Base-by-base conservation (phyloP, 92 coral and sea anemone species). In the Bergia puertoricense region DNA sequence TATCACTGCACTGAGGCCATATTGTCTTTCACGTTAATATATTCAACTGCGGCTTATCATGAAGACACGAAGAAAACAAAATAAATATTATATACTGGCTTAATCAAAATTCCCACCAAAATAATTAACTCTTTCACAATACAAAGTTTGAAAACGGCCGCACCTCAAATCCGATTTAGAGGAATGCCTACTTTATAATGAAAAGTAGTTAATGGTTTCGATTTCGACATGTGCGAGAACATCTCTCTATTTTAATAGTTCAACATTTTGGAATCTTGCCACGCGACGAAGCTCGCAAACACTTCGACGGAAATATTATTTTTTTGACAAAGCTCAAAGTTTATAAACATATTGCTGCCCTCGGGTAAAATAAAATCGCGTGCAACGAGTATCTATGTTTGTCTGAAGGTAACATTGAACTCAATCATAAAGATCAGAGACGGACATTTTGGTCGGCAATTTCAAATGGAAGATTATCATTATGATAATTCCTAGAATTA, bases 291-390 rank as follows among this genome's bases (percentile, higher is more conserved):
- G 43, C 45, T 40, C 46, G 44, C 59, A 54, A 74, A 39, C 48
- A 18, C 13, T 76, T 76, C 69, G 3, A 8, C 80, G 54, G 80
- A 76, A 76, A 41, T 42, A 76, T 76, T 42, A 76, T 76, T 51
- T 76, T 76, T 42, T 76, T 15, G 80, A 41, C 44, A 76, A 42
- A 41, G 23, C 48, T 16, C 30, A 41, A 76, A 16, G 38, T 42
- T 43, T 76, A 76, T 43, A 41, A 76, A 76, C 42, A 76, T 42
- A 40, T 16, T 45, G 16, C 46, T 42, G 80, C 80, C 80, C 80
- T 39, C 23, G 80, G 80, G 80, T 42, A 76, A 76, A 76, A 6
- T 42, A 46, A 3, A 18, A 76, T 76, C 54, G 80, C 80, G 80
- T 76, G 80, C 80, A 76, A 41, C 69, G 69, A 46, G 80, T 16